Evolutionary conservation across 2,113 vertebrate genomes (phyloP).

Genomic region (Hystrix brachyura): DNA sequence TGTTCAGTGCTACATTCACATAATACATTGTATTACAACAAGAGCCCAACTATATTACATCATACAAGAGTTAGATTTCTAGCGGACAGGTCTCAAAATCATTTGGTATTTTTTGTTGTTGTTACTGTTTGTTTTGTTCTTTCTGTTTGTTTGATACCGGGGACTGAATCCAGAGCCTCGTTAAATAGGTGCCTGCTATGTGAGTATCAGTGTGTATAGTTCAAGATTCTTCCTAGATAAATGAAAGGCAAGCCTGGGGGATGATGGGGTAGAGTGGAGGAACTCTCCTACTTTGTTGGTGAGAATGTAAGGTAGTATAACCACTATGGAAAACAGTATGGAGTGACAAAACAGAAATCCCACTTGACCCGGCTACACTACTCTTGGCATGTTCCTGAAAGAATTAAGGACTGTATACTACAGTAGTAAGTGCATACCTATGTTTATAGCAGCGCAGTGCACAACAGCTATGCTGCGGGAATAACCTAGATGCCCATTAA

Average conservation of each 20-base stretch:
- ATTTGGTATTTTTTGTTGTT: background rate
- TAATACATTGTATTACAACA: background rate
- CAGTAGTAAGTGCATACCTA: background rate
- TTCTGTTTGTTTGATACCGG: background rate
- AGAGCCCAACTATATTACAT: slow-evolving; percentile 2
- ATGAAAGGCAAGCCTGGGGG: background rate
- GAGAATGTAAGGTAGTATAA: background rate
- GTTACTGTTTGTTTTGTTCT: background rate
- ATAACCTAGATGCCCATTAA: background rate
- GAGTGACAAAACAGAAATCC: background rate
- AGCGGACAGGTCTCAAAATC: background rate
- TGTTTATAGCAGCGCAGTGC: background rate
- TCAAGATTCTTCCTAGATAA: background rate
- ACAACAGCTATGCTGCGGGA: background rate
- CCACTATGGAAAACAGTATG: background rate
- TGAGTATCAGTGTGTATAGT: background rate
- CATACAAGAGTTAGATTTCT: slow-evolving; percentile 25
- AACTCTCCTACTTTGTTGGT: background rate
- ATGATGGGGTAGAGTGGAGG: background rate
- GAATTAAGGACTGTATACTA: background rate
- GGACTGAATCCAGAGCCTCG: background rate
- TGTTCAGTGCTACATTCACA: background rate
- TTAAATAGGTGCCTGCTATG: background rate
- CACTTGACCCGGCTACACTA: background rate
- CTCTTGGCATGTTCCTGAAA: background rate